Base-by-base conservation (phyloP, 2,888 invertebrate species). In the Homarus gammarus region DNA sequence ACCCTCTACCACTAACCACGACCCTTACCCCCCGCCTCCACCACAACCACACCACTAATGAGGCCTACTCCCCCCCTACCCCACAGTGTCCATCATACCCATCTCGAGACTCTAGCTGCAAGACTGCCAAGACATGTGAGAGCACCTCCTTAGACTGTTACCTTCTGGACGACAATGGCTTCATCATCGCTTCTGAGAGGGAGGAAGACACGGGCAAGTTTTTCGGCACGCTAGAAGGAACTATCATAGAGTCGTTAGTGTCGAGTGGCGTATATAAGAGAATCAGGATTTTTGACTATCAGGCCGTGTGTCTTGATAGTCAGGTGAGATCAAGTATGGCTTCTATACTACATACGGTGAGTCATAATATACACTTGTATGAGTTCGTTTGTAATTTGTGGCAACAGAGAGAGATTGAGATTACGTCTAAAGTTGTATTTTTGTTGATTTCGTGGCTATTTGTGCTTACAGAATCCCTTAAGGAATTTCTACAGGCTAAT, bases 161-260 rank as follows among this genome's bases (percentile, higher is more conserved):
- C 93, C 96, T 99, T 56, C 94, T 99, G 87, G 99, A 99, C 93
- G 98, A 98, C 94, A 98, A 98, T 93, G 99, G 98, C 22, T 99
- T 98, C 94, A 97, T 99, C 83, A 96, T 99, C 84, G 96, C 98
- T 64, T 98, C 98, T 0, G 98, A 98, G 94, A 96, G 97, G 92
- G 95, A 95, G 51, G 96, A 97, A 70, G 97, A 98, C 93, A 97
- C 97, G 0, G 98, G 98, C 0, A 96, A 96, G 78, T 99, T 99
- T 94, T 98, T 98, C 93, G 99, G 98, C 0, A 97, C 98, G 94
- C 97, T 98, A 70, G 98, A 98, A 93, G 98, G 98, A 33, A 98
- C 98, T 22, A 97, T 98, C 91, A 98, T 98, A 97, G 97, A 98
- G 85, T 94, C 97, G 0, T 94, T 98, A 84, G 98, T 98, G 0